Base-by-base conservation (phyloP, 2,113 vertebrate species). In the Apteryx mantelli region DNA sequence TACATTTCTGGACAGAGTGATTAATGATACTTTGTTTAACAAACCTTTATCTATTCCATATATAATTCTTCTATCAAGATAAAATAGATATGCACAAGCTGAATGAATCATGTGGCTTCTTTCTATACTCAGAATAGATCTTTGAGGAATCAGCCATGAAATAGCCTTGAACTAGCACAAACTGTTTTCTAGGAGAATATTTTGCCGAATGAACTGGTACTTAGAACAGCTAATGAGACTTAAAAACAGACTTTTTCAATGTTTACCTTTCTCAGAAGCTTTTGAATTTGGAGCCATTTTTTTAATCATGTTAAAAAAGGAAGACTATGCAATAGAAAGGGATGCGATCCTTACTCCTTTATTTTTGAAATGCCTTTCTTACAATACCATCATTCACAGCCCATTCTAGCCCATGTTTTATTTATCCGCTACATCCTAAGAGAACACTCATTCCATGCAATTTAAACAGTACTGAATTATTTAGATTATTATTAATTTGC, bases 1-100 rank as follows among this genome's bases (percentile, higher is more conserved):
- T 95, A 96, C 80, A 79, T 97, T 98, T 98, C 95, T 55, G 92
- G 92, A 95, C 96, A 96, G 97, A 94, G 95, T 97, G 97, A 98
- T 97, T 98, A 98, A 97, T 96, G 94, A 95, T 94, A 97, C 95
- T 97, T 97, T 97, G 84, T 96, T 97, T 96, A 97, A 98, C 91
- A 93, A 92, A 95, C 88, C 93, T 96, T 98, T 97, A 98, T 94
- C 88, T 96, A 40, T 88, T 93, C 75, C 91, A 75, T 93, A 91
- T 96, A 94, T 94, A 95, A 94, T 91, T 65, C 63, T 93, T 91
- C 52, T 77, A 88, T 77, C 83, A 19, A 88, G 85, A 93, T 97
- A 96, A 88, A 71, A 87, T 74, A 93, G 91, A 95, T 97, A 97
- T 74, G 91, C 94, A 92, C 53, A 88, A 90, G 92, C 95, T 93